Evolutionary conservation across 2,888 invertebrate genomes (phyloP), one percentile per base, ranked within the genome.

Genomic region (Schrankia costaestrigalis): DNA sequence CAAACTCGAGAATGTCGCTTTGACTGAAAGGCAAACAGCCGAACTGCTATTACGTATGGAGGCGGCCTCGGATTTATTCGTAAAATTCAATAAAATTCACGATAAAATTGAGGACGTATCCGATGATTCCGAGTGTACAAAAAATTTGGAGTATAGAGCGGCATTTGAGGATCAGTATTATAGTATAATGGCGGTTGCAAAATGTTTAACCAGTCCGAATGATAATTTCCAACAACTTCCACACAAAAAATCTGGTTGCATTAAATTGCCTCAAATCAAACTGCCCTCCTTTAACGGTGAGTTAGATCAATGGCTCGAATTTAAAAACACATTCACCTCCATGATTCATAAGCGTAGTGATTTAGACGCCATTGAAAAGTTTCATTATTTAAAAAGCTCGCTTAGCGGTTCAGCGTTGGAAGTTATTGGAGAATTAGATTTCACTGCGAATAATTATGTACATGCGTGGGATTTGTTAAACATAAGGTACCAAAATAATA

Each of bases 391-490:
- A 24, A 15, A 14, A 12, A 11, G 11, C 1, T 24, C 24, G 1
- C 18, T 31, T 4, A 31, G n/a, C 6, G 30, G 31, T 8, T 8
- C 9, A 3, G 24, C 31, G 1, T 3, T 17, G 8, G 17, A 24
- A 2, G 31, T 31, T 11, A 31, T 31, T 2, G 11, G 24, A n/a
- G 23, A 11, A 11, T 24, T 23, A 7, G 17, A 31, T 4, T 19
- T 30, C 11, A 13, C 30, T 2, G 5, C 22, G 5, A 2, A 3
- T 10, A 30, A 22, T 8, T 30, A 29, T 11, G 3, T 4, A 11
- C n/a, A 14, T 7, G 30, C 30, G 1, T 30, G 30, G 30, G 30
- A 22, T 3, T 11, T 30, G 3, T 14, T 30, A 15, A 14, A 14
- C 14, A 14, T 13, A 7, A 12, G 30, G 11, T 22, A 9, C 8